A percentile compares a stretch with the other conserved stretches of the same genome.
phyloP scores from a whole-genome alignment of 1,140 invertebrate genomes.

The Aphis craccivora region DNA sequence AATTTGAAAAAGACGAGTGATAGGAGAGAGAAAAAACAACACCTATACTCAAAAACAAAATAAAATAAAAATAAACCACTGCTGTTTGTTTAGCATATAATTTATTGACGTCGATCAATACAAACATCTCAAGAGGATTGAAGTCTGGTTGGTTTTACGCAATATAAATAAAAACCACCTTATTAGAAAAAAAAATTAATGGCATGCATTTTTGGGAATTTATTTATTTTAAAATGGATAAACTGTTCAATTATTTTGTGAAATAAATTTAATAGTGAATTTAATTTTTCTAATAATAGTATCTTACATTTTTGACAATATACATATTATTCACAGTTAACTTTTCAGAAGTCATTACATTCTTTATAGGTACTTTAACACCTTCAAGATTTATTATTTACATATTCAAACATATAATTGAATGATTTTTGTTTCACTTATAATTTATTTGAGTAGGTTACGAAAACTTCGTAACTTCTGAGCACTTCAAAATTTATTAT shows the following conservation, averaged over 20 bases:
- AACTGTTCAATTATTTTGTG: not conserved
- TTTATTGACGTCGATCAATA: slow-evolving; percentile 35
- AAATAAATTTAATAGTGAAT: not conserved
- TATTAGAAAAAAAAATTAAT: not conserved
- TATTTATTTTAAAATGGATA: not conserved
- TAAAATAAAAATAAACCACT: slow-evolving; percentile 36
- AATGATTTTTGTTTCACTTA: too few species aligned
- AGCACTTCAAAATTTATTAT: too few species aligned
- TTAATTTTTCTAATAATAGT: not conserved
- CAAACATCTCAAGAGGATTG: not conserved
- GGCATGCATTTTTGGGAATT: not conserved
- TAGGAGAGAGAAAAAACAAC: slow-evolving; percentile 23
- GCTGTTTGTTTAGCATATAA: slow-evolving; percentile 33
- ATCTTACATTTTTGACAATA: not conserved
- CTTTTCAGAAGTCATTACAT: too few species aligned
- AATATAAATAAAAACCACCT: not conserved
- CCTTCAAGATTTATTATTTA: too few species aligned
- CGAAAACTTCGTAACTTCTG: too few species aligned
- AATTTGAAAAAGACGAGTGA: slow-evolving; percentile 39
- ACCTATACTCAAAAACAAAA: slow-evolving; percentile 25
- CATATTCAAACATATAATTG: too few species aligned
- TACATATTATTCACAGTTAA: not conserved
- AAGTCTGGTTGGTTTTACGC: not conserved
- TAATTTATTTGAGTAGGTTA: too few species aligned
- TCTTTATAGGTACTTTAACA: too few species aligned